These are phyloP conservation scores for Gasterosteus aculeatus DNA, from an alignment of 2,113 vertebrate species.

Conservation along the genomic window DNA sequence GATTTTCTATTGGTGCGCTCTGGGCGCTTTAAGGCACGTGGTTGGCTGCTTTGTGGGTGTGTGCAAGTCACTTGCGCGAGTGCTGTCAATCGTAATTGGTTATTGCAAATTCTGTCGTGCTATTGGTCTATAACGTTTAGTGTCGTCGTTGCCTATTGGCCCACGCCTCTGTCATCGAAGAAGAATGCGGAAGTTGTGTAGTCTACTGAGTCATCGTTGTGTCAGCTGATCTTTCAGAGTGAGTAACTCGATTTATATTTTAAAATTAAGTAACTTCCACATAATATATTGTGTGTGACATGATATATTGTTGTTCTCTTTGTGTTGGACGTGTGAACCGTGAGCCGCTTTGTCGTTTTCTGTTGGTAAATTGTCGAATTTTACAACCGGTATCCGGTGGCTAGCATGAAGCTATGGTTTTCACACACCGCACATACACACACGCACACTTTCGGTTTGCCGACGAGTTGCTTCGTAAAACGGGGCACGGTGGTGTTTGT, in stretches of 20 bases:
- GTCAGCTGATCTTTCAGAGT: slow-evolving; percentile 87
- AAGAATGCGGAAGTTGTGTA: slow-evolving; percentile 84
- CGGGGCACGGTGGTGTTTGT: background rate
- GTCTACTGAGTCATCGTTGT: slow-evolving; percentile 87
- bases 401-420: slow-evolving; percentile 68
- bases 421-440: slow-evolving; percentile 29
- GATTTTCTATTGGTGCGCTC: slow-evolving; percentile 83
- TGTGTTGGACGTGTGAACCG: slow-evolving; percentile 12
- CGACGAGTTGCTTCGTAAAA: slow-evolving; percentile 3
- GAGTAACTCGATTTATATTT: slow-evolving; percentile 82
- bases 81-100: slow-evolving; percentile 60
- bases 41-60: slow-evolving; percentile 81
- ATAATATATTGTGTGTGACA: slow-evolving; percentile 20
- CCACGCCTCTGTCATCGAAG: slow-evolving; percentile 61
- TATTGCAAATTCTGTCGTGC: background rate
- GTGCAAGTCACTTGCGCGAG: slow-evolving; percentile 50
- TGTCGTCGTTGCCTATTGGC: slow-evolving; percentile 65
- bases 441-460: slow-evolving; percentile 52
- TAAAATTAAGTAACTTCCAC: slow-evolving; percentile 47
- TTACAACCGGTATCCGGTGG: slow-evolving; percentile 51
- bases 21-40: background rate
- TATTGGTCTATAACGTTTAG: slow-evolving; percentile 38
- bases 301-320: background rate
- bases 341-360: slow-evolving; percentile 31
- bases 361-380: background rate